These are phyloP conservation scores for Apantesis nais DNA, from an alignment of 2,888 invertebrate species.

Conservation along the genomic window DNA sequence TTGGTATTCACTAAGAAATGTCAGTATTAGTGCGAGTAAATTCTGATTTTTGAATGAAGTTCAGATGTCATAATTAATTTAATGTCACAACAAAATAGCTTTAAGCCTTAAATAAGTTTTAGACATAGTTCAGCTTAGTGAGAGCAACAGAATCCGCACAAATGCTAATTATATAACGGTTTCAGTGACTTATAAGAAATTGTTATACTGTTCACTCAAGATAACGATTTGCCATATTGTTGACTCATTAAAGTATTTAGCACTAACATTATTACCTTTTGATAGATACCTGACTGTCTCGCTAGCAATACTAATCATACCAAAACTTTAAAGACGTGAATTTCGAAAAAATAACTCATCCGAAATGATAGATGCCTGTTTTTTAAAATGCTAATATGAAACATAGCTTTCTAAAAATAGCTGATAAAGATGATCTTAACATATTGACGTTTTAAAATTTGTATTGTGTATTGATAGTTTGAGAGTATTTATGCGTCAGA, in stretches of 20 bases:
- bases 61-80: neutral
- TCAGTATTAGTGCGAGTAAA: neutral
- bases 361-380: neutral
- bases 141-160: neutral
- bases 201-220: neutral
- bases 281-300: neutral
- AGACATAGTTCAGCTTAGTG: neutral
- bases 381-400: neutral
- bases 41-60: neutral
- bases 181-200: neutral
- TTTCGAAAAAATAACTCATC: neutral
- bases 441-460: neutral
- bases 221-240: neutral
- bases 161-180: neutral
- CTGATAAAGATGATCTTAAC: neutral
- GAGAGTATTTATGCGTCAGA: neutral
- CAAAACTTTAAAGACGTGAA: neutral
- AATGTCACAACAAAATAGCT: neutral
- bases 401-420: neutral
- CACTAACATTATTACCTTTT: neutral
- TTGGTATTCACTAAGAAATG: neutral
- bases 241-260: neutral
- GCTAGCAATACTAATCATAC: neutral
- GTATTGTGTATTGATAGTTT: neutral
- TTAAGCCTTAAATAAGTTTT: neutral